Evolutionary conservation across 2,113 vertebrate genomes (phyloP).

Genomic region (Pomatostomus ruficeps): DNA sequence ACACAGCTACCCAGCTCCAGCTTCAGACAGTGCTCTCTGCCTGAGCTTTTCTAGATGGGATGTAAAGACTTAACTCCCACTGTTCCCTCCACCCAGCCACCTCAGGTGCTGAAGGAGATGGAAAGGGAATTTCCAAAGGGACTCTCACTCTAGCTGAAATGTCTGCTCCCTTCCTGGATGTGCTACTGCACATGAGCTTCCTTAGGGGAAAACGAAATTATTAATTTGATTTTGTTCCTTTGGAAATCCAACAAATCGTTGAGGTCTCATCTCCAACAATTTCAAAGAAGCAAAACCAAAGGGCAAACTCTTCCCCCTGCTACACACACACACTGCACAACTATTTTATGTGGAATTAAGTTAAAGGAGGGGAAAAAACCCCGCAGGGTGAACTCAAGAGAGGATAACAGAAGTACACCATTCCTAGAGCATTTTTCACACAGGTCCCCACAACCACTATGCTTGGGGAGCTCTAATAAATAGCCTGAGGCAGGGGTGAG

Average conservation of each 20-base stretch:
- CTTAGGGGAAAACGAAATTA: not conserved
- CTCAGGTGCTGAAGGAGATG: not conserved
- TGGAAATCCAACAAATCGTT: not conserved
- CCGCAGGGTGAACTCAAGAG: not conserved
- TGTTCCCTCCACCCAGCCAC: not conserved
- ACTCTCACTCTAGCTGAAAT: not conserved
- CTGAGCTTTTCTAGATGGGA: not conserved
- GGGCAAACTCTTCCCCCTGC: not conserved
- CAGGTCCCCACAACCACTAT: not conserved
- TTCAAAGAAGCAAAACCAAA: slow-evolving; percentile 6
- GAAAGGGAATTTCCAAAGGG: not conserved
- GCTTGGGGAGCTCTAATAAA: not conserved
- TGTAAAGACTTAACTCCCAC: not conserved
- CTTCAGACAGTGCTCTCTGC: not conserved
- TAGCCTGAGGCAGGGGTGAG: not conserved
- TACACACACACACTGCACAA: not conserved
- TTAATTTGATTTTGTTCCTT: not conserved
- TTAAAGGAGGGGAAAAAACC: not conserved
- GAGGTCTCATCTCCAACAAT: not conserved
- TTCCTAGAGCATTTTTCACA: not conserved
- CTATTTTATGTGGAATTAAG: not conserved
- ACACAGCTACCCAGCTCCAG: not conserved
- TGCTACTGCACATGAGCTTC: not conserved
- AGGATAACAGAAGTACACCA: not conserved
- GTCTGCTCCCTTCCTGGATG: not conserved